A percentile compares a stretch with the other conserved stretches of the same genome.
These are phyloP conservation scores for Danio choprae DNA, from an alignment of 2,797 vertebrate genomes.

Conservation along the genomic window DNA sequence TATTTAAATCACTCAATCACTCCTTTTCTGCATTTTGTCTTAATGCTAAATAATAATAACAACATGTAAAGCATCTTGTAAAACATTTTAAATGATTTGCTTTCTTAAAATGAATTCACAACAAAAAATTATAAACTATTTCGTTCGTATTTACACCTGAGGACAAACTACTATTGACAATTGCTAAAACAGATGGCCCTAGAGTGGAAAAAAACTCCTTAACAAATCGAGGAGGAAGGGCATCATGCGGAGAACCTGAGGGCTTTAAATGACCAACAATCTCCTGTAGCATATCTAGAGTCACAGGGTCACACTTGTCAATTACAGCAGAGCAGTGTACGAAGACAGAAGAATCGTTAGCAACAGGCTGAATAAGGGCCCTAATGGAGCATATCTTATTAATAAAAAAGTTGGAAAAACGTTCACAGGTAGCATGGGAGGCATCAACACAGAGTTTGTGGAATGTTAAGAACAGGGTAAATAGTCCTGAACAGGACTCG, in stretches of 20 bases:
- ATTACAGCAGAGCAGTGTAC: not conserved
- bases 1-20: too few relatives aligned
- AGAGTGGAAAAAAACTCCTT: not conserved
- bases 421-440: not conserved
- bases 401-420: not conserved
- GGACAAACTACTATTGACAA: not conserved
- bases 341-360: not conserved
- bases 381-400: not conserved
- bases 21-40: too few relatives aligned
- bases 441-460: not conserved
- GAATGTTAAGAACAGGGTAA: slow-evolving; percentile 25
- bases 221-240: not conserved
- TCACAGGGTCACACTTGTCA: not conserved
- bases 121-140: too few relatives aligned
- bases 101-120: too few relatives aligned
- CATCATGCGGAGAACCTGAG: not conserved
- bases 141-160: not conserved
- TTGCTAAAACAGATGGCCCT: not conserved
- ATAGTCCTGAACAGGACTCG: slow-evolving; percentile 28
- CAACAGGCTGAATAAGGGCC: not conserved
- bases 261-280: not conserved
- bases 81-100: too few relatives aligned
- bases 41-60: too few relatives aligned
- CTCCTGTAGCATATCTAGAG: not conserved
- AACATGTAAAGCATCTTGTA: too few relatives aligned